Base-by-base conservation (phyloP, 2,888 invertebrate genomes). In the Horisme vitalbata region DNA sequence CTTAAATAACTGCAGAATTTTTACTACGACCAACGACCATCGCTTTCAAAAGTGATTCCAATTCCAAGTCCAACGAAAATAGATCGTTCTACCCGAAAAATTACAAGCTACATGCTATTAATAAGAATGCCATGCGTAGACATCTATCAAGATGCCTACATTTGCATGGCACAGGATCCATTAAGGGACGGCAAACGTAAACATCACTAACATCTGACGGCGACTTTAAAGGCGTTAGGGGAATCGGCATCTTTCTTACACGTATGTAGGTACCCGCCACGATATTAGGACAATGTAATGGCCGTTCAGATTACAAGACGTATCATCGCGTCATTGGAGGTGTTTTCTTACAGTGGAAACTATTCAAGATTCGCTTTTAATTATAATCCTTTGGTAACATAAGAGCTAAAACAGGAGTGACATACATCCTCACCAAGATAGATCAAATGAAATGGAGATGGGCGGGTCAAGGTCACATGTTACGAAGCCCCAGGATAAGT, bases 201-300 rank as follows among this genome's bases (percentile, higher is more conserved):
- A 83, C 81, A 82, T 65, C 54, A 48, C 52, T 58, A 55, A 65
- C 59, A 55, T 38, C 52, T 39, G 75, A 65, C 81, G 81, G 81
- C 68, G 67, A 82, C 78, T 78, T 76, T 62, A 80, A 83, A 81
- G 75, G 69, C 62, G 67, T 69, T 69, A 68, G 65, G 56, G 46
- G 70, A 67, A 73, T 66, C 63, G n/a, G 61, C 15, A 69, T 66
- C 62, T 67, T 61, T 61, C 55, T 59, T 53, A 64, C 62, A 56
- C 59, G 62, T 62, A 60, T 66, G 63, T 67, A n/a, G n/a, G 65
- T 65, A 46, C 59, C 38, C 56, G 63, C 72, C 68, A 72, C 67
- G 23, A 27, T 26, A 45, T 49, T 38, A 49, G 34, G 38, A 74
- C 71, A 67, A 59, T 67, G 65, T 65, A 51, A 31, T 31, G 10